A percentile compares a stretch with the other conserved stretches of the same genome.
Conservation (phyloP, 2,888 invertebrate genomes). For the Callinectes sapidus region DNA sequence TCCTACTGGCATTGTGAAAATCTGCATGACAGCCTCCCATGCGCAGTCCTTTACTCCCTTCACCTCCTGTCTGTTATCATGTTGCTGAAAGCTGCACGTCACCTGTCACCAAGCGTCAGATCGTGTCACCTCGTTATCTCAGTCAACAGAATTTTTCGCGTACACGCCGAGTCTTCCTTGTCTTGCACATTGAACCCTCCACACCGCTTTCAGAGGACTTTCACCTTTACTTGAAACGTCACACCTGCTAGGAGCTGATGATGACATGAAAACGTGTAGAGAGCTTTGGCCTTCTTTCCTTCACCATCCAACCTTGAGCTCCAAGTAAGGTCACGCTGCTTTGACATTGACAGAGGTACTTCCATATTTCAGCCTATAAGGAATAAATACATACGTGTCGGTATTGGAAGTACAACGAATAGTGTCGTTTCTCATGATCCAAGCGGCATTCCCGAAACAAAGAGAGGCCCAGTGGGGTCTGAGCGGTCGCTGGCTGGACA, state of each 20-base stretch:
- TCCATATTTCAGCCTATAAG: not conserved
- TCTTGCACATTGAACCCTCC: not conserved
- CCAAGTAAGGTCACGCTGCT: not conserved
- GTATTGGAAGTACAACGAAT: not conserved
- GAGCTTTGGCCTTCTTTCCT: not conserved
- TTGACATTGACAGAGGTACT: not conserved
- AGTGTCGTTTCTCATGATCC: not conserved
- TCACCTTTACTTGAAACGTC: not conserved
- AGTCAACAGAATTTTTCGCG: not conserved
- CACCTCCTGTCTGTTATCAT: not conserved
- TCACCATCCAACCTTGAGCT: not conserved
- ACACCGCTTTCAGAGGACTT: not conserved
- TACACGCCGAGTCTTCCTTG: not conserved
- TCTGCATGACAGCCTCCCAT: not conserved
- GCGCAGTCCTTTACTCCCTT: too few relatives aligned
- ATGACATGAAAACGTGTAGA: not conserved
- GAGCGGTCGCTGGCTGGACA: not conserved
- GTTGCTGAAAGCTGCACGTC: not conserved
- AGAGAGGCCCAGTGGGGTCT: not conserved
- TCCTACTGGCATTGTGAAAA: not conserved
- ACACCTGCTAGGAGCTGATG: not conserved
- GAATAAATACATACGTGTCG: not conserved
- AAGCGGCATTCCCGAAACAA: not conserved
- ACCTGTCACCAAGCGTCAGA: not conserved
- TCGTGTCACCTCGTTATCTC: not conserved